phyloP scores from a whole-genome alignment of 2,797 vertebrate genomes.

The Netta rufina region DNA sequence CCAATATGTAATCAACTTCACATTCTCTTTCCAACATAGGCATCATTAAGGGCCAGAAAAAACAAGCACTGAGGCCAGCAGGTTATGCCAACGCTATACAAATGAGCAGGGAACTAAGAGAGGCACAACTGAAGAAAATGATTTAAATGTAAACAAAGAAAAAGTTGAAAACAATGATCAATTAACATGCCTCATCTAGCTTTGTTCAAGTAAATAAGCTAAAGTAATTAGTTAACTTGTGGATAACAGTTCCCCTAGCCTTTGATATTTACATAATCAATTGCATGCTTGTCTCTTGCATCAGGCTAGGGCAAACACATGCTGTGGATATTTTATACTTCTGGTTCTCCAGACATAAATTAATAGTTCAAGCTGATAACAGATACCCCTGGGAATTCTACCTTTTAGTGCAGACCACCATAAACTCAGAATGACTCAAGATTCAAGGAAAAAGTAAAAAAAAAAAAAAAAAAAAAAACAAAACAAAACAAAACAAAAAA shows the following conservation, averaged over 20 bases:
- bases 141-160: background rate
- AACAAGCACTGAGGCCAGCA: background rate
- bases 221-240: constrained; percentile 11
- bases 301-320: background rate
- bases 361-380: background rate
- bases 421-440: background rate
- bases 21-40: background rate
- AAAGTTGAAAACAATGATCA: background rate
- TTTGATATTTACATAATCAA: constrained; percentile 40
- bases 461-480: background rate
- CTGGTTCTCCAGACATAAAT: background rate
- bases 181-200: background rate
- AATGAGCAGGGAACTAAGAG: background rate
- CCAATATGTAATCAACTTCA: background rate
- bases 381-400: background rate
- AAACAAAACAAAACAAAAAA: no score
- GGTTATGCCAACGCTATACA: background rate
- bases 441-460: background rate
- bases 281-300: constrained; percentile 12
- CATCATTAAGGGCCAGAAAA: background rate
- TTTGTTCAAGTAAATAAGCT: constrained; percentile 3
- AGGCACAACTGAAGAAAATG: background rate
- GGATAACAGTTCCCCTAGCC: background rate
- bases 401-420: background rate
- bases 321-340: background rate